phyloP scores from a whole-genome alignment of 2,797 vertebrate species.

The Neostethus bicornis region DNA sequence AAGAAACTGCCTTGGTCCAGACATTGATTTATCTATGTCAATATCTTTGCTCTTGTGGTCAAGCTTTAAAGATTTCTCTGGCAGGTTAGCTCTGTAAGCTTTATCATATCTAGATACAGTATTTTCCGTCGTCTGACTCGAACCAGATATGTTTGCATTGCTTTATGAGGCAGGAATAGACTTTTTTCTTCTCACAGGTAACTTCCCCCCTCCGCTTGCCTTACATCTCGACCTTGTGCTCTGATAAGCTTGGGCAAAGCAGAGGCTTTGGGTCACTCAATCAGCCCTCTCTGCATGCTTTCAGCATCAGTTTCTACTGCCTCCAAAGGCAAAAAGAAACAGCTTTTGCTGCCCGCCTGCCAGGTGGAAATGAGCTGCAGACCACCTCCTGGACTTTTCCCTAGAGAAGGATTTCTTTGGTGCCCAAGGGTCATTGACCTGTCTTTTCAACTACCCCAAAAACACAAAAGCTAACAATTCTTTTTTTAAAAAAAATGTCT shows the following conservation, averaged over 20 bases:
- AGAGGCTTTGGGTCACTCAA: conserved; percentile 70
- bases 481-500: conserved; percentile 1
- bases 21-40: conserved; percentile 4
- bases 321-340: conserved; percentile 53
- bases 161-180: conserved; percentile 49
- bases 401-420: conserved; percentile 35
- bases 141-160: conserved; percentile 32
- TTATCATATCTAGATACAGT: conserved; percentile 34
- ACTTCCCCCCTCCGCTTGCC: conserved; percentile 39
- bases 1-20: conserved; percentile 1
- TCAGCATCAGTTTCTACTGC: conserved; percentile 53
- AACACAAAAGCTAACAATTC: conserved; percentile 10
- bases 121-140: conserved; percentile 35
- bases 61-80: conserved; percentile 40
- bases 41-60: conserved; percentile 35
- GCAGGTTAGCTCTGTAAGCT: conserved; percentile 25
- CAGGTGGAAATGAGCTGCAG: conserved; percentile 66
- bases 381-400: conserved; percentile 49
- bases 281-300: conserved; percentile 72
- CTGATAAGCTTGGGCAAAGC: conserved; percentile 63
- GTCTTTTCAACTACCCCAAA: conserved; percentile 18
- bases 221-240: conserved; percentile 57
- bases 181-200: conserved; percentile 49
- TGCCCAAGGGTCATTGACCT: conserved; percentile 37
- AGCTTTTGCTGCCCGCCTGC: conserved; percentile 57